These are phyloP conservation scores for Germaria angustata DNA, from an alignment of 2,888 invertebrate genomes.

Conservation along the genomic window DNA sequence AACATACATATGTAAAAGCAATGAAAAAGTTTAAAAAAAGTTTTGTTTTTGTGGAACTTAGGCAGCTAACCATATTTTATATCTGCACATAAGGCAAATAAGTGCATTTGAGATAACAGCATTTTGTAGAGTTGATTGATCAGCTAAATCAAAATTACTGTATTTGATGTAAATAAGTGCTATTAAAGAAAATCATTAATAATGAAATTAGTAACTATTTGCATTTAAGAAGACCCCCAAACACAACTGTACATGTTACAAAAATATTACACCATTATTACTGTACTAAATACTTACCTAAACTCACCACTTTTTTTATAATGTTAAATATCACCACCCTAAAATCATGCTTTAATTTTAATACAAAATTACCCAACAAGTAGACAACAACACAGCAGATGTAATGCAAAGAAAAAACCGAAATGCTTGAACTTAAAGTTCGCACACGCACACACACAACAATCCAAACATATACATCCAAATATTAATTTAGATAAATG, in stretches of 20 bases:
- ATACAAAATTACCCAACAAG: conserved; percentile 53
- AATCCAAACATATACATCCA: neutral
- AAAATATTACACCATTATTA: neutral
- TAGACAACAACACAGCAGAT: conserved; percentile 28
- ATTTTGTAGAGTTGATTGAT: too few species aligned
- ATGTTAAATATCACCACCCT: conserved; percentile 47
- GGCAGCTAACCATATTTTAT: too few species aligned
- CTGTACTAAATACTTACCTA: neutral
- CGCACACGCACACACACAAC: neutral
- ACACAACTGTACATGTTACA: conserved; percentile 42
- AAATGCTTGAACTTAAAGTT: conserved; percentile 4
- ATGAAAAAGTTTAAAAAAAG: too few species aligned
- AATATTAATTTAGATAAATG: neutral
- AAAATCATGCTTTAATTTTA: conserved; percentile 58
- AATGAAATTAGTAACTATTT: too few species aligned
- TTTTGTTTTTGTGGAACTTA: too few species aligned
- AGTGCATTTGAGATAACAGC: too few species aligned
- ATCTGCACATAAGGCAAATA: too few species aligned
- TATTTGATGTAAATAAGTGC: too few species aligned
- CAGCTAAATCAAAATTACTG: too few species aligned
- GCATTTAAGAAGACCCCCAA: neutral
- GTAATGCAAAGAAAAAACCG: conserved; percentile 46
- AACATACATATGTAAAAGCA: too few species aligned
- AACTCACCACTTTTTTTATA: conserved; percentile 34
- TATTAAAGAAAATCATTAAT: neutral